Conservation (phyloP, 2,888 invertebrate species). For the Leptogaster cylindrica region DNA sequence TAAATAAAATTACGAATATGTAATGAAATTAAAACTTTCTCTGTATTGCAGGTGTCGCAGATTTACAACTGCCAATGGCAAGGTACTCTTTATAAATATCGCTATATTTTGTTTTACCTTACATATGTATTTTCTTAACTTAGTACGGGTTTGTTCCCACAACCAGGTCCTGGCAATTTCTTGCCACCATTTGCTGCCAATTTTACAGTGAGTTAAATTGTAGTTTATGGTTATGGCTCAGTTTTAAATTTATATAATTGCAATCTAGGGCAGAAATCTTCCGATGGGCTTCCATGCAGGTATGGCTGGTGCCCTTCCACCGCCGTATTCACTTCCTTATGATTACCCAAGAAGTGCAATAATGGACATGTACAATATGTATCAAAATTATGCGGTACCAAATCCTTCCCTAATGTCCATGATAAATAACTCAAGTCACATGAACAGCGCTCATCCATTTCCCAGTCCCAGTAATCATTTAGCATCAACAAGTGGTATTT, state of each 20-base stretch:
- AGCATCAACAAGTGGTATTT: not conserved
- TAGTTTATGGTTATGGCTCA: not conserved
- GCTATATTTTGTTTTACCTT: not conserved
- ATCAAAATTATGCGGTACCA: constrained; percentile 22
- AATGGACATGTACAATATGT: constrained; percentile 43
- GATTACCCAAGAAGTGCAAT: constrained; percentile 20
- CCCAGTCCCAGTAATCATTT: not conserved
- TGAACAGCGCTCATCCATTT: not conserved
- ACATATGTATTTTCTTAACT: not conserved
- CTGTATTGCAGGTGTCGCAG: not conserved
- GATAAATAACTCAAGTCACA: not conserved
- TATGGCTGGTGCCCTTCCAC: not conserved
- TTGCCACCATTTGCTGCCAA: too few relatives aligned
- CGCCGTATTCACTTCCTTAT: constrained; percentile 13
- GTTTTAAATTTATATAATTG: not conserved
- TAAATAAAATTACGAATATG: not conserved
- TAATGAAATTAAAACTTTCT: not conserved
- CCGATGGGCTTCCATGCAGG: not conserved
- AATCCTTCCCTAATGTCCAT: constrained; percentile 2
- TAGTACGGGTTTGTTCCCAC: not conserved
- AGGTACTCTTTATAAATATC: not conserved
- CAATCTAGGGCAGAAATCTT: constrained; percentile 6
- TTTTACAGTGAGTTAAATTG: too few relatives aligned
- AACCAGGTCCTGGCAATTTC: not conserved
- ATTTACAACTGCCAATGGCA: not conserved